Evolutionary conservation across 2,888 invertebrate genomes (phyloP).

Genomic region (Lutraria lutraria): DNA sequence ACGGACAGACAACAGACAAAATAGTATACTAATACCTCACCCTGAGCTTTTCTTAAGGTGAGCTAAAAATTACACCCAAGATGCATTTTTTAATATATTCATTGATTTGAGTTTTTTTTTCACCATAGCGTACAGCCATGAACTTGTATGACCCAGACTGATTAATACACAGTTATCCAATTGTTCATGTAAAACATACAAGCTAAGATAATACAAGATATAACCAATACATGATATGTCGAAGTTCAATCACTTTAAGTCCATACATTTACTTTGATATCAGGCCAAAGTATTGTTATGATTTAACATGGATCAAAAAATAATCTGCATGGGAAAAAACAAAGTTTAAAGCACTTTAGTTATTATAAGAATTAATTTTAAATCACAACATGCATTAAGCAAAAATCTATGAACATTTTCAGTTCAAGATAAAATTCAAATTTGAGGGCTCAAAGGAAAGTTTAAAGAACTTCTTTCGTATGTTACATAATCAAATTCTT

Average conservation of each 20-base stretch:
- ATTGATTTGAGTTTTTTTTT: neutral
- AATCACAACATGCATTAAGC: no score
- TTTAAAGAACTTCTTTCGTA: no score
- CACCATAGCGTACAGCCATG: neutral
- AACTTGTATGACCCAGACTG: neutral
- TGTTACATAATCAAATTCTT: no score
- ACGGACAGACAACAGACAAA: no score
- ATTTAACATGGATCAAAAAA: neutral
- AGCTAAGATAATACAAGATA: conserved; percentile 8
- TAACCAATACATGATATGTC: neutral
- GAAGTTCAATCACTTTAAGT: conserved; percentile 10
- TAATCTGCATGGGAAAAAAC: conserved; percentile 16
- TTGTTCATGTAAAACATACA: neutral
- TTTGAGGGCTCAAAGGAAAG: no score
- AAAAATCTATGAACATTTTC: no score
- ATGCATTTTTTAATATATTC: neutral
- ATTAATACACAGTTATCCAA: neutral
- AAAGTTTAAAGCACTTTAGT: neutral
- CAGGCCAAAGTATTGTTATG: neutral
- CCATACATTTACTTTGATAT: neutral
- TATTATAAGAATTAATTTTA: neutral
- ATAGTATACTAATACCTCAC: no score
- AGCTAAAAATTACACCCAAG: neutral
- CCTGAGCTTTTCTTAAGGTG: no score
- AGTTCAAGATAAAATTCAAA: no score